Base-by-base conservation (phyloP, 2,113 vertebrate genomes). In the Aix galericulata region DNA sequence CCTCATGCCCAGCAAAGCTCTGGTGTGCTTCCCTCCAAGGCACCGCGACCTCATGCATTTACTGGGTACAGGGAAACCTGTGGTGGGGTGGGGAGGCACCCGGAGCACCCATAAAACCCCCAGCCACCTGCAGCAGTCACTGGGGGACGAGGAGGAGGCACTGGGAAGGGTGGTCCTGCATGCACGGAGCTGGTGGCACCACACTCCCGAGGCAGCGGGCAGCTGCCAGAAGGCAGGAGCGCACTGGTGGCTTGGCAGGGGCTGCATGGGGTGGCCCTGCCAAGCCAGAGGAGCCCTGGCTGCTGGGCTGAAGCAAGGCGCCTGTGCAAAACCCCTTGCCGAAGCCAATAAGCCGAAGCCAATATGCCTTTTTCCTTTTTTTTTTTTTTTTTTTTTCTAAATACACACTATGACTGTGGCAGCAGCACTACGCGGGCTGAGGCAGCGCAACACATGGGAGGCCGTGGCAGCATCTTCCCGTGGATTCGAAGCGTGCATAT, bases 41-140 rank as follows among this genome's bases (percentile, higher is more conserved):
- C 21, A 2, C 32, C 8, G 0, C 0, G 7, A 56, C 78, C 78
- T 77, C 67, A 38, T 1, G 0, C 29, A 1, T 8, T 44, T 32
- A 52, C 62, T 80, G 63, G 89, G 42, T 29, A 0, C 2, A 1
- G 80, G 64, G 50, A 32, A 78, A 26, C 63, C 58, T 6, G 27
- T 7, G 5, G 21, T 2, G 11, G 38, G 18, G 6, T 10, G 23
- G 23, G 27, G 40, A 55, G 48, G 50, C 50, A 52, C 23, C 50
- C 13, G 13, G 23, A 52, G 50, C 23, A 13, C 50, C 22, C 50
- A 52, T 26, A 8, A 26, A 52, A 25, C 50, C 13, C 50, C 48
- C 48, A 50, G 48, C 48, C 48, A 50, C 22, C 50, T 25, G 50
- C 50, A 52, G 50, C 50, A 25, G 13, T 25, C 8, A 13, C 29